Evolutionary conservation across 2,797 vertebrate genomes (phyloP).

Genomic region (Holocentrus rufus): DNA sequence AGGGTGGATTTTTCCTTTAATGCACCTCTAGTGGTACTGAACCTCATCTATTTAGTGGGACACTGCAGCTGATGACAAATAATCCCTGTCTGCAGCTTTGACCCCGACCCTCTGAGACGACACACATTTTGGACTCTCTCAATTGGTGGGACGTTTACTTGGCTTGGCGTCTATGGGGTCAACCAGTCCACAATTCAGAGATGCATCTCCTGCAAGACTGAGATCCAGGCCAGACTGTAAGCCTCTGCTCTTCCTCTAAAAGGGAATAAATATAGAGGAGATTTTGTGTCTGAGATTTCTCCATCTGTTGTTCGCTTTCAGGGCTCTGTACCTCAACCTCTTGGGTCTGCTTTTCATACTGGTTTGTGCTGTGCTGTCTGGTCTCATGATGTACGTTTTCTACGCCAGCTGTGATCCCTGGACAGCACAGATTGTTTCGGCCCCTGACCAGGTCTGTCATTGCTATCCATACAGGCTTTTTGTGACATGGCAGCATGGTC

Average conservation of each 20-base stretch:
- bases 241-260: constrained; percentile 41
- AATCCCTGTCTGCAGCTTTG: constrained; percentile 73
- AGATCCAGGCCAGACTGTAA: constrained; percentile 86
- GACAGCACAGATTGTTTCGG: constrained; percentile 83
- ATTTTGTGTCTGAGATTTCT: constrained; percentile 1
- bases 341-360: constrained; percentile 82
- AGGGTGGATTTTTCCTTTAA: not conserved
- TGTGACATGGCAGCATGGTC: constrained; percentile 1
- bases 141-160: constrained; percentile 86
- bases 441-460: constrained; percentile 84
- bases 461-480: not conserved
- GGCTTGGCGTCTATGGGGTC: constrained; percentile 87
- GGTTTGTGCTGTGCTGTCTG: constrained; percentile 82
- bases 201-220: constrained; percentile 87
- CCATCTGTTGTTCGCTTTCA: constrained; percentile 47
- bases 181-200: constrained; percentile 88
- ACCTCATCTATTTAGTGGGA: not conserved
- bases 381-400: constrained; percentile 86
- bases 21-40: too few relatives aligned
- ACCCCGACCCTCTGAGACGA: constrained; percentile 80
- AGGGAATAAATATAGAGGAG: not conserved
- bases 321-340: constrained; percentile 89
- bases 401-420: constrained; percentile 85
- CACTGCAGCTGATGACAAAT: not conserved
- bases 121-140: constrained; percentile 88